Percentiles rank a stretch among this genome's conserved stretches.
Conservation (phyloP, 2,113 vertebrate species). For the Sula dactylatra region DNA sequence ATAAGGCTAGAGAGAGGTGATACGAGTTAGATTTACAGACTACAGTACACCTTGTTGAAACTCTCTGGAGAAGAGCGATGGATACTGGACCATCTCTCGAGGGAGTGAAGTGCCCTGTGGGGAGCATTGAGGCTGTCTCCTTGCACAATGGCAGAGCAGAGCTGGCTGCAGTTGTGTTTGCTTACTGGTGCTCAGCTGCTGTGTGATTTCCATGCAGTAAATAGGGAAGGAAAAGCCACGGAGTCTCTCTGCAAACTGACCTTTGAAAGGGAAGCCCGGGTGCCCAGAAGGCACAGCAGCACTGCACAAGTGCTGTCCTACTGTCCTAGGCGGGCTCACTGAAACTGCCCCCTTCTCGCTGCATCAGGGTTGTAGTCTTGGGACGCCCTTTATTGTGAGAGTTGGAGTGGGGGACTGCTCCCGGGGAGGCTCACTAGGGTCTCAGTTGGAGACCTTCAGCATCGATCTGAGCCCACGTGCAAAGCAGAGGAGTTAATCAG, state of each 20-base stretch:
- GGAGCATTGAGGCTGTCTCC: background rate
- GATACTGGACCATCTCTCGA: background rate
- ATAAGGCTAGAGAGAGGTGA: background rate
- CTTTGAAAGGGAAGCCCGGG: background rate
- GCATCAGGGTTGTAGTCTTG: background rate
- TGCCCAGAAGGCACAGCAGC: background rate
- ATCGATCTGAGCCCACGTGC: background rate
- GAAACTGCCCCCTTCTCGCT: background rate
- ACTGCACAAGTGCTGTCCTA: background rate
- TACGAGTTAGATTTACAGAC: accelerated
- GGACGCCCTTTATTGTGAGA: background rate
- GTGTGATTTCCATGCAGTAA: background rate
- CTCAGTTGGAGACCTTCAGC: background rate
- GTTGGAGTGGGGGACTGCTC: background rate
- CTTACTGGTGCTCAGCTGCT: background rate
- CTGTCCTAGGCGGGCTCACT: background rate
- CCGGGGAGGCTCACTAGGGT: background rate
- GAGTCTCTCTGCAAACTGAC: background rate
- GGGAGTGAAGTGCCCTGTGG: background rate
- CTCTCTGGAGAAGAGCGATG: background rate
- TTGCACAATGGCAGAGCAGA: background rate
- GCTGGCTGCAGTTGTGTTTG: background rate
- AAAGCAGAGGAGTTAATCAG: background rate
- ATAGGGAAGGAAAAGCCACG: background rate
- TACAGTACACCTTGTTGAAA: accelerated